A percentile compares a stretch with the other conserved stretches of the same genome.
Evolutionary conservation across 37 sponge, comb jelly and placozoan species (phyloP).

Genomic region (Halisarca cf. caerulea): DNA sequence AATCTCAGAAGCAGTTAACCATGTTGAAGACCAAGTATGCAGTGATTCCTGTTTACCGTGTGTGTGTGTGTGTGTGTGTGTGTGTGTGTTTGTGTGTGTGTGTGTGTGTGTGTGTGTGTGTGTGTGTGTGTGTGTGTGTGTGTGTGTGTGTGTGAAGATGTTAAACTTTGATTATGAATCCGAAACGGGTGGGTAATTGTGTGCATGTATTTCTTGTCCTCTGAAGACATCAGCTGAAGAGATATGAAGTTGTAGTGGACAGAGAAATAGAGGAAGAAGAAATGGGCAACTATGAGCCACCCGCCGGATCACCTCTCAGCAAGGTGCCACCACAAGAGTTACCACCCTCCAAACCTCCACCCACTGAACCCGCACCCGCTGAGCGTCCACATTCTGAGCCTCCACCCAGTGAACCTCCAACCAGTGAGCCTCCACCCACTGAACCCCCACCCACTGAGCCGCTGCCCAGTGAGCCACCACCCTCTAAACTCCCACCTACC

Average conservation of each 20-base stretch:
- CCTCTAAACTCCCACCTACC: too few relatives aligned
- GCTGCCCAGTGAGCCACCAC: too few relatives aligned
- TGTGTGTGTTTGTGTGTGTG: not conserved
- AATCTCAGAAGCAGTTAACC: slow-evolving; percentile 63
- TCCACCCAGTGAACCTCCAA: too few relatives aligned
- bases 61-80: not conserved
- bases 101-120: not conserved
- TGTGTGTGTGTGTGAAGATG: too few relatives aligned
- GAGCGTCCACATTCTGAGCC: too few relatives aligned
- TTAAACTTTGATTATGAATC: too few relatives aligned
- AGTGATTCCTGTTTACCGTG: not conserved
- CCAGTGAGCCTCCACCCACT: too few relatives aligned
- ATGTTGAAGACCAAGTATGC: slow-evolving; percentile 62
- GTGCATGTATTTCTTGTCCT: not conserved
- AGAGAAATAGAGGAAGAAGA: slow-evolving; percentile 9
- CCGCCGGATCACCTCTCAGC: too few relatives aligned
- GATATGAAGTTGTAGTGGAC: not conserved
- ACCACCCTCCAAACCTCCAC: too few relatives aligned
- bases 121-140: not conserved
- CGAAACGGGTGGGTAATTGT: too few relatives aligned
- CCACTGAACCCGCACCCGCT: too few relatives aligned
- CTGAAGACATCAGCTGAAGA: not conserved
- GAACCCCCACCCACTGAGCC: too few relatives aligned
- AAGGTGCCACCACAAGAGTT: not conserved
- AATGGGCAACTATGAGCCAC: not conserved